Base-by-base conservation (phyloP, 2,113 vertebrate genomes). In the Cygnus atratus region DNA sequence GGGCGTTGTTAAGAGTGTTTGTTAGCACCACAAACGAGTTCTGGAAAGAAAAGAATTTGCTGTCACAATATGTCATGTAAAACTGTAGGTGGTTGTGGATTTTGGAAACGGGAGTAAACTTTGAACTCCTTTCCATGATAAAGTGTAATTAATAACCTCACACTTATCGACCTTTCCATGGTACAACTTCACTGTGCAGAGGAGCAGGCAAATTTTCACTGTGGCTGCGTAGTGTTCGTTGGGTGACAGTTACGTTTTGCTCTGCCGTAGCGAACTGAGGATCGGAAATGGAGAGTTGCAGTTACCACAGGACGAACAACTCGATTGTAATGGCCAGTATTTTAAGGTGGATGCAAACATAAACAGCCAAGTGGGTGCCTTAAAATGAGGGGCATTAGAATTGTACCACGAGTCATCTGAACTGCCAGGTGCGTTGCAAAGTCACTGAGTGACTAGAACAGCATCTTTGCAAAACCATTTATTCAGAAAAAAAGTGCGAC, bases 301-400 rank as follows among this genome's bases (percentile, higher is more conserved):
- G 86, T 25, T 39, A 66, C 57, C 77, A 11, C 82, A 48, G 4
- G 14, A 90, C 20, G 5, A 85, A 33, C 84, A 71, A 13, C 57
- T 63, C 3, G 81, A 22, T 68, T 79, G 58, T 66, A 10, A 58
- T 2, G 95, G 96, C 97, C 97, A 96, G 95, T 96, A 95, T 97
- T 96, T 93, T 41, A 71, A 94, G 76, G 91, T 96, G 92, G 81
- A 85, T 85, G 79, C 82, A 84, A 81, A 95, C 87, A 78, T 90
- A 95, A 94, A 79, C 83, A 63, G 95, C 95, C 89, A 61, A 89
- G 94, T 46, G 84, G 57, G 98, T 98, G 98, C 98, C 98, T 98
- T 98, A 98, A 93, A 90, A 82, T 84, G 91, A 87, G 95, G 94
- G 97, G 93, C 96, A 94, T 96, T 97, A 95, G 92, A 91, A 92